Conservation (phyloP, 2,113 vertebrate species). For the Nycticorax nycticorax region DNA sequence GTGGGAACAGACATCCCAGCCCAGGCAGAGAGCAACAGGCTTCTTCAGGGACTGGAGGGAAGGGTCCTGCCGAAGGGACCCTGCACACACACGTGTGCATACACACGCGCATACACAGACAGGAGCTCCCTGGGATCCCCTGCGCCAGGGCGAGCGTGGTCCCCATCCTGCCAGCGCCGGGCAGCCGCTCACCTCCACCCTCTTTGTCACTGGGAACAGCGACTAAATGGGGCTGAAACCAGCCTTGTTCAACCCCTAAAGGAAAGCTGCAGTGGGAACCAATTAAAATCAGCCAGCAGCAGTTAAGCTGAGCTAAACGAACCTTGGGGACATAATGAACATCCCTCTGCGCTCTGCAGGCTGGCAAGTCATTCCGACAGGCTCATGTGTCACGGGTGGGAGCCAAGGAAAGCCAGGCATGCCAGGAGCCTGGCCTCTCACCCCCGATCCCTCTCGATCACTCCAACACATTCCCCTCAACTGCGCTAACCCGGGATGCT, state of each 20-base stretch:
- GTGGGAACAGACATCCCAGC: not conserved
- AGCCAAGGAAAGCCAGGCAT: not conserved
- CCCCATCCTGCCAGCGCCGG: not conserved
- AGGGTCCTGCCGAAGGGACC: not conserved
- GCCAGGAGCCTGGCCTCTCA: not conserved
- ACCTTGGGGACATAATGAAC: not conserved
- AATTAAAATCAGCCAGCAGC: not conserved
- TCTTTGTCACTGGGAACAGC: rapidly evolving
- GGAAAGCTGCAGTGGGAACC: not conserved
- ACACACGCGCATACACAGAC: not conserved
- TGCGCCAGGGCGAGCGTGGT: rapidly evolving
- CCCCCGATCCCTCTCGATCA: rapidly evolving
- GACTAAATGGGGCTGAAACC: rapidly evolving
- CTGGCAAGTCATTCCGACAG: not conserved
- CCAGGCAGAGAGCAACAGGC: not conserved
- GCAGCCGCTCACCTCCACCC: not conserved
- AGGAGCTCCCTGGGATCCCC: not conserved
- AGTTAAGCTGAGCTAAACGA: not conserved
- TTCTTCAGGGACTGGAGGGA: not conserved
- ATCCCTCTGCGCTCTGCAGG: not conserved
- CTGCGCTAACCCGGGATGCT: not conserved
- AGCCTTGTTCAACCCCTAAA: not conserved
- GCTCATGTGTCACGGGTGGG: not conserved
- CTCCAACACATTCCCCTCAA: not conserved
- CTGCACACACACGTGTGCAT: not conserved